Conservation (phyloP, 2,113 vertebrate genomes). For the Scolopax mira region DNA sequence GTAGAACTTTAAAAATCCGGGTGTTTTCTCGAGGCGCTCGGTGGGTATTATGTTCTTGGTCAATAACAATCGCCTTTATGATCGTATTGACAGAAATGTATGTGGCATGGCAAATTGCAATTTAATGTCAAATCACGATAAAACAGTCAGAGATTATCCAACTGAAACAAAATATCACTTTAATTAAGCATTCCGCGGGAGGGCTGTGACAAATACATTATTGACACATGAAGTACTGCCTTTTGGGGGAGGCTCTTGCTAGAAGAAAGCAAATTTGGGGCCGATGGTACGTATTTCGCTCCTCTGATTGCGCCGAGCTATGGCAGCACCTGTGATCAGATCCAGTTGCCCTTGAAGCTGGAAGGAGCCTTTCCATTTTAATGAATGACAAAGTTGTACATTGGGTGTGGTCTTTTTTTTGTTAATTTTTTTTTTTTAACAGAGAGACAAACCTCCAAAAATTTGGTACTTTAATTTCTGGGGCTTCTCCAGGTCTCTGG, state of each 20-base stretch:
- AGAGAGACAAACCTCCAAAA: background rate
- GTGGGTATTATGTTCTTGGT: conserved; percentile 36
- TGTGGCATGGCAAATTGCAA: conserved; percentile 19
- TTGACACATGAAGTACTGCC: background rate
- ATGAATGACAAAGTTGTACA: rapidly evolving
- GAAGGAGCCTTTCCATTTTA: background rate
- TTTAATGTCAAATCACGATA: conserved; percentile 58
- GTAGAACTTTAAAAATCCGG: background rate
- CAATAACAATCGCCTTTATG: conserved; percentile 36
- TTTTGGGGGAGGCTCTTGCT: background rate
- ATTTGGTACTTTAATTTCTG: background rate
- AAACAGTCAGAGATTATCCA: conserved; percentile 49
- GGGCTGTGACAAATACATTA: background rate
- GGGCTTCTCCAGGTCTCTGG: background rate
- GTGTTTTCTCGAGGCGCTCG: conserved; percentile 14
- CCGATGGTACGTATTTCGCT: background rate
- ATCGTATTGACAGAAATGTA: conserved; percentile 34
- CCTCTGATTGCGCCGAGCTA: background rate
- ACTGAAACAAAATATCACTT: conserved; percentile 47
- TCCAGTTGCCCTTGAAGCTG: background rate
- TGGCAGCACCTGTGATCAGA: background rate
- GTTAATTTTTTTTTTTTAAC: background rate
- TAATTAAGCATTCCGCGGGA: conserved; percentile 39
- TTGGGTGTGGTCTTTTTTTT: background rate
- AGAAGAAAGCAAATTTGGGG: background rate